Base-by-base conservation (phyloP, 2,797 vertebrate genomes). In the Natrix natrix region DNA sequence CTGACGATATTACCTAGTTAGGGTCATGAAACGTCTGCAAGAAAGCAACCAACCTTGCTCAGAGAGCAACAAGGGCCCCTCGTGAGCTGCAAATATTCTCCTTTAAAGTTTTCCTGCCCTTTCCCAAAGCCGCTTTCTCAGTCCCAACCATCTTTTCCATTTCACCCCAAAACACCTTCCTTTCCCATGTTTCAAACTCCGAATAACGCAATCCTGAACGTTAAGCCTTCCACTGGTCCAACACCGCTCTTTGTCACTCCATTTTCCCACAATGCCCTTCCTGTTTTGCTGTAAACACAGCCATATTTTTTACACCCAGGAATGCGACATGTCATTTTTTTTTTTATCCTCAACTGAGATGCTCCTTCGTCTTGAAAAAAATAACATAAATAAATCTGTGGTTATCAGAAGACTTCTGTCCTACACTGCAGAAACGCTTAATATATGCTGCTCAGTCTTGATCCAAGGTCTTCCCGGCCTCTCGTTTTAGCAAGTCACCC, bases 381-480 rank as follows among this genome's bases (percentile, higher is more conserved):
- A 16, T 16, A 57, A 52, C 7, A 5, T 52, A 48, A 48, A 56
- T 57, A 57, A 20, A 28, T 54, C 8, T 88, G 24, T 63, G 6
- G 87, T 11, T 48, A 63, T 24, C 57, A 89, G 24, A 17, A 91
- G 57, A 86, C 48, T 90, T 61, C 43, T 89, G 86, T 48, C 57
- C 66, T 91, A 8, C 14, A 6, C 86, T 89, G 24, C 14, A 55
- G 24, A 83, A n/a, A 63, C 17, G 4, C 69, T 86, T 89, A 91
- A 93, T 91, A 87, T n/a, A 91, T 48, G 87, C 32, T 28, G 59
- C 52, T 66, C 11, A 17, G 32, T 56, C 74, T 91, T 89, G 24
- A 48, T 66, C 69, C 90, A 93, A 93, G 93, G 69, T 48, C 87
- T 86, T 83, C 2, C 87, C 66, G 89, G 16, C 57, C 13, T 91